A percentile compares a stretch with the other conserved stretches of the same genome.
phyloP scores from a whole-genome alignment of 2,888 invertebrate genomes.

The Hartigia nigra region DNA sequence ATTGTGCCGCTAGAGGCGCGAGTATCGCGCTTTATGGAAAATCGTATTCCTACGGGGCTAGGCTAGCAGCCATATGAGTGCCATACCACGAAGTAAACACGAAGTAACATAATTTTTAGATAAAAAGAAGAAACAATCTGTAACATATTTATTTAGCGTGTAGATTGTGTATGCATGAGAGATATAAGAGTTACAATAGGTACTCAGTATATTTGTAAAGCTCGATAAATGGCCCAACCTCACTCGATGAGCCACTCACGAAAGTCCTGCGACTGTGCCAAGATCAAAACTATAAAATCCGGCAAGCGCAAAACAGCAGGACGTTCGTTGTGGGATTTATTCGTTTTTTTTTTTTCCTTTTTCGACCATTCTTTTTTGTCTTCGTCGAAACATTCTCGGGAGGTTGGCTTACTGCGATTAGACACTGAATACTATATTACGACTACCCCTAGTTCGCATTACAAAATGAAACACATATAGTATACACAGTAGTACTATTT shows the following conservation, averaged over 20 bases:
- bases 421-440: slow-evolving; percentile 1
- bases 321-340: neutral
- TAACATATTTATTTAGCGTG: slow-evolving; percentile 44
- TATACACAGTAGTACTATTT: slow-evolving; percentile 36
- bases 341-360: neutral
- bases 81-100: slow-evolving; percentile 51
- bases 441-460: slow-evolving; percentile 6
- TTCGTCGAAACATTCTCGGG: neutral
- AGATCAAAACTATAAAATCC: neutral
- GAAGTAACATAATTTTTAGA: slow-evolving; percentile 37
- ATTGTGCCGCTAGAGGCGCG: neutral
- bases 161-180: slow-evolving; percentile 28
- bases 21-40: slow-evolving; percentile 9
- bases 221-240: neutral
- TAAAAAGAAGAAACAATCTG: slow-evolving; percentile 31
- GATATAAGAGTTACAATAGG: slow-evolving; percentile 17
- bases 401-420: neutral
- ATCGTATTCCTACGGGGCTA: slow-evolving; percentile 23
- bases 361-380: neutral
- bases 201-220: neutral
- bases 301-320: neutral
- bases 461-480: slow-evolving; percentile 10
- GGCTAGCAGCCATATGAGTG: slow-evolving; percentile 62
- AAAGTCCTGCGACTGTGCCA: neutral
- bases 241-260: neutral